Conservation (phyloP, 1,140 invertebrate species). For the Nautilus pompilius region DNA sequence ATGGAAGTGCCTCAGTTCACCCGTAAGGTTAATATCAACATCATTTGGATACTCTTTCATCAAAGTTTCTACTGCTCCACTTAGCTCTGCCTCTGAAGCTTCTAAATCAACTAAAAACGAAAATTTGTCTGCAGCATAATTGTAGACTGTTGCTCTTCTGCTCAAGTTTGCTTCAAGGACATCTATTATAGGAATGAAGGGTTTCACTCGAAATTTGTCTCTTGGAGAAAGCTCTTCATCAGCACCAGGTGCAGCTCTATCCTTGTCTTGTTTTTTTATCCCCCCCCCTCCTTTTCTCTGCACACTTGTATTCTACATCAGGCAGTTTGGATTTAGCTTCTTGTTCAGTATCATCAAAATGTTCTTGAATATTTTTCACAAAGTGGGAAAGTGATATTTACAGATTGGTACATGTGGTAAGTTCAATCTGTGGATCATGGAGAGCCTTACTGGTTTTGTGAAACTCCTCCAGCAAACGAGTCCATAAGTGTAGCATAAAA, state of each 20-base stretch:
- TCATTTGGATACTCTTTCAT: not conserved
- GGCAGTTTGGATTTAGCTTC: not conserved
- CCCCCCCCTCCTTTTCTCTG: not conserved
- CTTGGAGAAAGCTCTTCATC: not conserved
- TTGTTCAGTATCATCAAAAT: not conserved
- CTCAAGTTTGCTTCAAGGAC: not conserved
- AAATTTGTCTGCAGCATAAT: too few species aligned
- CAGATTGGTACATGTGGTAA: not conserved
- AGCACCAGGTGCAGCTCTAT: not conserved
- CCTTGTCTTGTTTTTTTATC: not conserved
- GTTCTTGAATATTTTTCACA: not conserved
- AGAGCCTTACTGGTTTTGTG: not conserved
- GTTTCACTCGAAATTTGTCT: not conserved
- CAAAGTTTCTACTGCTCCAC: not conserved
- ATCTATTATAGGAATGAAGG: not conserved
- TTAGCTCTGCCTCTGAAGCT: too few species aligned
- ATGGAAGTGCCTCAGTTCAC: not conserved
- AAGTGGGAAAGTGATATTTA: too few species aligned
- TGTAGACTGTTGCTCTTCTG: too few species aligned
- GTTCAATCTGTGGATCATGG: not conserved
- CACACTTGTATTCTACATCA: not conserved
- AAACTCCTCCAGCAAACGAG: not conserved
- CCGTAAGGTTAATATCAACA: too few species aligned
- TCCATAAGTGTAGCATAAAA: not conserved
- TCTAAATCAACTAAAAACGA: too few species aligned